These are phyloP conservation scores for Stomatorhinus ivindoensis DNA, from an alignment of 2,113 vertebrate species.

Conservation along the genomic window DNA sequence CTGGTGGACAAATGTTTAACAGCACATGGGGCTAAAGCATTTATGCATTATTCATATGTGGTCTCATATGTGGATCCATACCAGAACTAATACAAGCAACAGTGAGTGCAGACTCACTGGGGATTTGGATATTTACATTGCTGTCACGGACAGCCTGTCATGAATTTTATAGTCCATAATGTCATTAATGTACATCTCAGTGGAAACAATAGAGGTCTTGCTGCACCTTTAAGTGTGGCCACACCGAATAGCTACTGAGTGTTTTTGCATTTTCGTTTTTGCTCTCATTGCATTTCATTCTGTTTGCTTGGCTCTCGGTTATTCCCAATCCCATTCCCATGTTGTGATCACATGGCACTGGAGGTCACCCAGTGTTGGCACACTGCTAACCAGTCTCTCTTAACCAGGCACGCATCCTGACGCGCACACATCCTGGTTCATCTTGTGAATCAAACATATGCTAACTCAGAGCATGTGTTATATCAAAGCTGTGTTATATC, in stretches of 20 bases:
- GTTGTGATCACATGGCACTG: background rate
- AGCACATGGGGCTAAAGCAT: background rate
- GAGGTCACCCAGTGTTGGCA: background rate
- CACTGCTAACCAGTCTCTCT: background rate
- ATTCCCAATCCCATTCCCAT: background rate
- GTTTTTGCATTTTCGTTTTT: background rate
- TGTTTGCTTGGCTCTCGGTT: background rate
- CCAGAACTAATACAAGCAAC: background rate
- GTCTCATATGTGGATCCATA: background rate
- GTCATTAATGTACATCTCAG: conserved; percentile 13
- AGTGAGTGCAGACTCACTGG: background rate
- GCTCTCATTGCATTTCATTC: background rate
- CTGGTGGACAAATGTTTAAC: background rate
- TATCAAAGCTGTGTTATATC: background rate
- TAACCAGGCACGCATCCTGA: background rate
- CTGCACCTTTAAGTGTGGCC: background rate
- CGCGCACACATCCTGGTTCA: background rate
- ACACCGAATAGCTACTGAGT: background rate
- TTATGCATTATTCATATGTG: background rate
- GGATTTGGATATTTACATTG: background rate
- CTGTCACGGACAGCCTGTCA: background rate
- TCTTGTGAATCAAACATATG: background rate
- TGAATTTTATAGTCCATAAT: background rate
- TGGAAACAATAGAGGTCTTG: background rate
- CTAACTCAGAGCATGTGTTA: background rate